phyloP scores from a whole-genome alignment of 2,797 vertebrate species.

The Danio albolineatus region DNA sequence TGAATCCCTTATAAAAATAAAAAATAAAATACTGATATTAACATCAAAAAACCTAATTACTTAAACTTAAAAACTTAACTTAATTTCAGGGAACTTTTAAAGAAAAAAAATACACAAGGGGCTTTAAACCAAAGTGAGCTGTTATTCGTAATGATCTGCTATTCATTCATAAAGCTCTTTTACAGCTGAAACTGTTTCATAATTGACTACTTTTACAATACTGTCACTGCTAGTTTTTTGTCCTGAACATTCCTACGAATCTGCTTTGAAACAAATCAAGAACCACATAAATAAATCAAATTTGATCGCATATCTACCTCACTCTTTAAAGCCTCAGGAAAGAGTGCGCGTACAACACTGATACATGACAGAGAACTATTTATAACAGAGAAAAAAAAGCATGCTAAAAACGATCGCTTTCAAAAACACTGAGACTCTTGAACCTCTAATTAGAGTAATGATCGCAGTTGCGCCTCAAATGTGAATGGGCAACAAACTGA shows the following conservation, averaged over 20 bases:
- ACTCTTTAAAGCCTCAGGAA: background rate
- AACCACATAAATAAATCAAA: background rate
- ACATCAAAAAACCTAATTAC: no score
- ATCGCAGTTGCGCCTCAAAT: background rate
- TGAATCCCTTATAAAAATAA: no score
- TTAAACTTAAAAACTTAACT: no score
- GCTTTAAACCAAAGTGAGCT: background rate
- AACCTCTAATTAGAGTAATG: constrained; percentile 30
- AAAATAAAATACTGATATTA: no score
- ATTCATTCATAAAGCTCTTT: background rate
- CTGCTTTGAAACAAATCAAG: background rate
- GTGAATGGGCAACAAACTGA: constrained; percentile 15
- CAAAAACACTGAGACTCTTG: background rate
- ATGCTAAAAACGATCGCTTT: constrained; percentile 6
- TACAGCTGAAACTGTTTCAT: background rate
- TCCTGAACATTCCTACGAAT: background rate
- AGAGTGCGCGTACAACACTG: background rate
- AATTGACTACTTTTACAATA: background rate
- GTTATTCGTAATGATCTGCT: no score
- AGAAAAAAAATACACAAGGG: no score
- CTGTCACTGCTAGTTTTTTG: background rate
- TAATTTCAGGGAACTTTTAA: no score
- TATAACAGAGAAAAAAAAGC: background rate
- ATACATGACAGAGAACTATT: background rate
- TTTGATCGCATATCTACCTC: background rate